Evolutionary conservation across 2,888 invertebrate species (phyloP).

Genomic region (Rhagonycha lutea): DNA sequence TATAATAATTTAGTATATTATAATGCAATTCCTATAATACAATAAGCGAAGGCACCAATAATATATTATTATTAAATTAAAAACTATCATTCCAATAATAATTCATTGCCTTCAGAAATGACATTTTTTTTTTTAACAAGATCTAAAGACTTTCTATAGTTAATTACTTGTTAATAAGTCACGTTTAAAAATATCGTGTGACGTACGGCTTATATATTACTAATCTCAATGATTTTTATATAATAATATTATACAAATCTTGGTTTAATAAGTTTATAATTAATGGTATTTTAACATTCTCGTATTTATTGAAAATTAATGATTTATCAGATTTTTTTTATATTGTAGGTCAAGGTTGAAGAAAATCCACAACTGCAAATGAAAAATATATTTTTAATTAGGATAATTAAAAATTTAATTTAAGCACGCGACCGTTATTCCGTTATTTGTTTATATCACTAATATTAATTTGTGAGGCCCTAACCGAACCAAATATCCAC

Average conservation of each 20-base stretch:
- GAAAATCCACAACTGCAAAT: neutral
- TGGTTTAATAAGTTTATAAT: neutral
- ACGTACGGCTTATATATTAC: neutral
- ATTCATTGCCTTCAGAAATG: neutral
- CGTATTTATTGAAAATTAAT: neutral
- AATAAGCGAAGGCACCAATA: no score
- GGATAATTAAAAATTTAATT: neutral
- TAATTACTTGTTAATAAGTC: neutral
- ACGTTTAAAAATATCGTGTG: neutral
- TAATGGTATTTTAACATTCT: neutral
- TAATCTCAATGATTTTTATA: neutral
- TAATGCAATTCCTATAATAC: no score
- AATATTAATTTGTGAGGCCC: no score
- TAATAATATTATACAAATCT: neutral
- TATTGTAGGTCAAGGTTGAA: neutral
- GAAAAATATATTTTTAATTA: neutral
- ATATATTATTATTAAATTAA: neutral
- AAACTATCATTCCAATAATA: neutral
- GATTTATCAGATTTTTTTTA: neutral
- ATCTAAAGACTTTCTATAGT: neutral
- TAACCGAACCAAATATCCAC: no score
- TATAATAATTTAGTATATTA: no score
- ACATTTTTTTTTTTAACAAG: neutral
- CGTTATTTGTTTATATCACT: no score
- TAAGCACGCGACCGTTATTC: neutral